A percentile compares a stretch with the other conserved stretches of the same genome.
Evolutionary conservation across 2,888 invertebrate species (phyloP).

Genomic region (Tupiocoris notatus): DNA sequence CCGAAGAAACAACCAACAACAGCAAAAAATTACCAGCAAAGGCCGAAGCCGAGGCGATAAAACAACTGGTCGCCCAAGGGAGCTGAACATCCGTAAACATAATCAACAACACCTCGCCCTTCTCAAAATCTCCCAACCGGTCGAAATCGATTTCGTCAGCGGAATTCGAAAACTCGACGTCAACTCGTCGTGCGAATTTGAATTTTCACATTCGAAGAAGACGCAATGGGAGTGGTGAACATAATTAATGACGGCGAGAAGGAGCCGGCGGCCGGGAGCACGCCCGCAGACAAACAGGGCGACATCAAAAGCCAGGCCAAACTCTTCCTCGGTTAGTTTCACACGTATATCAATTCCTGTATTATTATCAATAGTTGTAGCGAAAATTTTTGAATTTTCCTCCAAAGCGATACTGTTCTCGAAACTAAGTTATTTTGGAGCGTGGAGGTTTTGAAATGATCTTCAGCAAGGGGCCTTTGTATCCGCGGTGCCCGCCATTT

Average conservation of each 20-base stretch:
- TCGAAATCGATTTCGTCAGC: background rate
- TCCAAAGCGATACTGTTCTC: no score
- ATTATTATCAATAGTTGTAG: no score
- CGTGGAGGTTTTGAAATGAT: no score
- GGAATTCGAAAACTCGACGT: background rate
- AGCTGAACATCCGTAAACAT: background rate
- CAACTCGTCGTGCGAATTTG: background rate
- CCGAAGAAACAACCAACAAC: background rate
- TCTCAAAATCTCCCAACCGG: background rate
- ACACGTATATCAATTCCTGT: background rate
- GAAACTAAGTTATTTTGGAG: no score
- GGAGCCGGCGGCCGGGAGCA: constrained; percentile 39
- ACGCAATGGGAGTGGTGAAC: constrained; percentile 45
- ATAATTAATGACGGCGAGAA: constrained; percentile 40
- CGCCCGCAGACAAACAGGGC: constrained; percentile 28
- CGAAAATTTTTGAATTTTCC: no score
- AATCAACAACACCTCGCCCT: background rate
- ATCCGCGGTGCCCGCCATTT: constrained; percentile 15
- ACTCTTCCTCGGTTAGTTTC: constrained; percentile 23
- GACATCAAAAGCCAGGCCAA: constrained; percentile 27
- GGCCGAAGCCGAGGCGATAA: background rate
- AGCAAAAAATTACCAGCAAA: background rate
- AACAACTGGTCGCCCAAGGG: background rate
- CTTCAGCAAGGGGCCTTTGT: background rate
- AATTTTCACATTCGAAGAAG: constrained; percentile 35